Base-by-base conservation (phyloP, 2,113 vertebrate genomes). In the Lonchura striata region DNA sequence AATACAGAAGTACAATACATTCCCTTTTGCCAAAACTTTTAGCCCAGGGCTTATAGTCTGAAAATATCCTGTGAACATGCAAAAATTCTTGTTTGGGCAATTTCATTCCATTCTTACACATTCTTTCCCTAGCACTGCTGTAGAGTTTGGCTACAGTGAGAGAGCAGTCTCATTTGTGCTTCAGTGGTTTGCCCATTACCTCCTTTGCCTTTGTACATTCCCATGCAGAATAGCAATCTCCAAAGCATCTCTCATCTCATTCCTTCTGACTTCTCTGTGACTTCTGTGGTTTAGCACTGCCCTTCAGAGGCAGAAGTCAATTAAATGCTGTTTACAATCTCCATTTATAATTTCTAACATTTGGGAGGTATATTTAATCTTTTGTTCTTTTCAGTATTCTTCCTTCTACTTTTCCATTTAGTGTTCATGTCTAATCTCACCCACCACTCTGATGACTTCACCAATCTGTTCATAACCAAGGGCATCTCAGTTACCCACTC, bases 41-140 rank as follows among this genome's bases (percentile, higher is more conserved):
- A 71, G 78, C 82, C 78, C 28, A 61, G 35, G 19, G 47, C 21
- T 78, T 59, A 63, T 21, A 39, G 13, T 37, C 41, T 70, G 16
- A 66, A 82, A 72, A 72, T 19, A 83, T 33, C 39, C 19, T 70
- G 19, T 84, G 41, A 92, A 50, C 42, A 57, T 50, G 41, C 23
- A 93, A 65, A 90, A 88, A 82, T 50, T 93, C 68, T 66, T 90
- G 56, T 92, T 90, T 63, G 47, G 60, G 52, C 80, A 83, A 93
- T 81, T 92, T 77, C 47, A 35, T 82, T 69, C 9, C 15, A 68
- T 82, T 90, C 33, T 39, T 50, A n/a, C 6, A 42, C 0, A 0
- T 78, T 50, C 68, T 89, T 68, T 88, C 15, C 23, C 15, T 81
- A 12, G 30, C 11, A 9, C 9, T 27, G 3, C 37, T 92, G 24